Evolutionary conservation across 2,113 vertebrate species (phyloP), one percentile per base, ranked within the genome.

Genomic region (Eurystomus gularis): DNA sequence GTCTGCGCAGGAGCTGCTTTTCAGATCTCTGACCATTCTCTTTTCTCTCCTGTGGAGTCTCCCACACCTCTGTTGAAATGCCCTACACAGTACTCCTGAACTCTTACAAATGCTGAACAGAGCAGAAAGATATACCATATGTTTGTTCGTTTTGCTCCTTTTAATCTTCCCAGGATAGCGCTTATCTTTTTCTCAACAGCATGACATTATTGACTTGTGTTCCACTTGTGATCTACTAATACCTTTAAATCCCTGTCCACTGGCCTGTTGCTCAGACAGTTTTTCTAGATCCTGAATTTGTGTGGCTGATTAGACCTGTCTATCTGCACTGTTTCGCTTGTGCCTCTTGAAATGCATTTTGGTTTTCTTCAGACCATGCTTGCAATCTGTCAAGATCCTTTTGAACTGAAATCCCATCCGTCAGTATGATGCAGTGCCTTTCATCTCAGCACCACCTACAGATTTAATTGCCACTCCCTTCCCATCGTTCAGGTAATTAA

Each of bases 161-260:
- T 82, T 96, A 94, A 96, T 96, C 96, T 95, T 82, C 79, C 75
- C 75, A 76, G 86, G 82, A 42, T 51, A 90, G 66, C 2, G 9
- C 82, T 96, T 95, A 96, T 92, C 93, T 92, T 88, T 96, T 90
- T 71, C 93, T 88, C 91, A 90, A 93, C 86, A 88, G 88, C 75
- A 80, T 90, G 91, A 88, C 88, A 79, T 94, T 96, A 94, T 90
- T 95, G 93, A 96, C 93, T 94, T 76, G 76, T 80, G 88, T 94
- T 90, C 86, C 86, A 94, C 93, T 95, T 94, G 79, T 95, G 94
- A 96, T 95, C 88, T 88, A 80, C 94, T 96, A 96, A 96, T 96
- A 92, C 91, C 79, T 94, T 90, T 92, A 94, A 96, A 96, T 94
- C 93, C 91, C 86, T 72, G 39, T 76, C 82, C 93, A 26, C 79